These are phyloP conservation scores for Pandemis corylana DNA, from an alignment of 2,888 invertebrate genomes.

Conservation along the genomic window DNA sequence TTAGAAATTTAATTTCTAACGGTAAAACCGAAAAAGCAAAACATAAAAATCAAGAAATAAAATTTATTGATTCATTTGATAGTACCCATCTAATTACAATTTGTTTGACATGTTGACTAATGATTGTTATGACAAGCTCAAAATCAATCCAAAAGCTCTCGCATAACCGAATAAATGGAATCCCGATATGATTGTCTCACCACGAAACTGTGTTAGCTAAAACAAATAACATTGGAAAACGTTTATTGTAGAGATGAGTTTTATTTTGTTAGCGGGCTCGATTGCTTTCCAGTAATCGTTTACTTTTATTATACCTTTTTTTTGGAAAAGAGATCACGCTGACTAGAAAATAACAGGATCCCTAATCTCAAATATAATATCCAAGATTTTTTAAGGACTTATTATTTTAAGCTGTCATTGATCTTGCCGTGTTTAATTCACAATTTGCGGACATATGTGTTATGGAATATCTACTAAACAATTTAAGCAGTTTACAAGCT, in stretches of 20 bases:
- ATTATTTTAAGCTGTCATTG: too few relatives aligned
- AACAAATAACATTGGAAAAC: constrained; percentile 28
- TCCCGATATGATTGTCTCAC: constrained; percentile 20
- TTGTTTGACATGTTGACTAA: not conserved
- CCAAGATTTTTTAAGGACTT: too few relatives aligned
- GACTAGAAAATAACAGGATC: too few relatives aligned
- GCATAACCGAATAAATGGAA: constrained; percentile 7
- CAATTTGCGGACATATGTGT: too few relatives aligned
- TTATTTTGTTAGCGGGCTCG: constrained; percentile 23
- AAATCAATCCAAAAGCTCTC: not conserved
- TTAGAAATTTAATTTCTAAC: too few relatives aligned
- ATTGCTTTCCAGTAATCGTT: constrained; percentile 19
- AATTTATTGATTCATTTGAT: too few relatives aligned
- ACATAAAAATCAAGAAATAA: too few relatives aligned
- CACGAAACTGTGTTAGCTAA: constrained; percentile 24
- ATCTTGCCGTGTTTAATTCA: too few relatives aligned
- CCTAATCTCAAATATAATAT: too few relatives aligned
- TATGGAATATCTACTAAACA: too few relatives aligned
- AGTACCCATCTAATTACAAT: not conserved
- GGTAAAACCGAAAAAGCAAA: too few relatives aligned
- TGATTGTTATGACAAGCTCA: not conserved
- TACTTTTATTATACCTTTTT: not conserved
- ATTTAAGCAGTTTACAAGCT: too few relatives aligned
- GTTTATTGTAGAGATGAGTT: constrained; percentile 39
- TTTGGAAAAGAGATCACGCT: not conserved